phyloP scores from a whole-genome alignment of 2,113 vertebrate genomes.

The Silurus glanis region DNA sequence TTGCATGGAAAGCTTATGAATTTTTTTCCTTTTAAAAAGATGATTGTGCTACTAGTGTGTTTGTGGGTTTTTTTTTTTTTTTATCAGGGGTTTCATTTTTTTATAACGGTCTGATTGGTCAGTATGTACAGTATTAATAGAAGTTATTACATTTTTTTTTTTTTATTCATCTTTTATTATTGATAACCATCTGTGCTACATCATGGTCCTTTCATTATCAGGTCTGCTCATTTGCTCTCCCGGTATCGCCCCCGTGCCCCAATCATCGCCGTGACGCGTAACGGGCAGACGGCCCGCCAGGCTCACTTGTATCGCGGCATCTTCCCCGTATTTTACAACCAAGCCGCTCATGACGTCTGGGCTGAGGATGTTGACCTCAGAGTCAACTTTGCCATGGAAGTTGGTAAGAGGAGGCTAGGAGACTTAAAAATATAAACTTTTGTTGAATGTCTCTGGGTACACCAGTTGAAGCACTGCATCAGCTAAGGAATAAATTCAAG shows the following conservation, averaged over 20 bases:
- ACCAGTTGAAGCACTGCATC: neutral
- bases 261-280: conserved; percentile 91
- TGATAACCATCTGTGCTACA: neutral
- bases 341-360: conserved; percentile 81
- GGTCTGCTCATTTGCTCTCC: conserved; percentile 93
- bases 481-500: neutral
- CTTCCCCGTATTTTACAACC: conserved; percentile 90
- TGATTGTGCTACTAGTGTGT: neutral
- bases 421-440: neutral
- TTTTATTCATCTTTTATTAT: neutral
- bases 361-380: conserved; percentile 93
- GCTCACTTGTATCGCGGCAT: conserved; percentile 94
- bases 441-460: neutral
- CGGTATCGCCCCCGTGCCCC: conserved; percentile 93
- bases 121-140: neutral
- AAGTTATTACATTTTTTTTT: neutral
- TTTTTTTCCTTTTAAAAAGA: neutral
- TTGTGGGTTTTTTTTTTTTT: no score
- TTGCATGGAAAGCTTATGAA: neutral
- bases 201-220: conserved; percentile 53
- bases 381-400: conserved; percentile 91
- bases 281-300: conserved; percentile 89
- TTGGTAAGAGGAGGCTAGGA: conserved; percentile 75
- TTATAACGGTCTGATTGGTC: neutral
- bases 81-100: neutral